Base-by-base conservation (phyloP, 2,113 vertebrate genomes). In the Climacteris rufus region DNA sequence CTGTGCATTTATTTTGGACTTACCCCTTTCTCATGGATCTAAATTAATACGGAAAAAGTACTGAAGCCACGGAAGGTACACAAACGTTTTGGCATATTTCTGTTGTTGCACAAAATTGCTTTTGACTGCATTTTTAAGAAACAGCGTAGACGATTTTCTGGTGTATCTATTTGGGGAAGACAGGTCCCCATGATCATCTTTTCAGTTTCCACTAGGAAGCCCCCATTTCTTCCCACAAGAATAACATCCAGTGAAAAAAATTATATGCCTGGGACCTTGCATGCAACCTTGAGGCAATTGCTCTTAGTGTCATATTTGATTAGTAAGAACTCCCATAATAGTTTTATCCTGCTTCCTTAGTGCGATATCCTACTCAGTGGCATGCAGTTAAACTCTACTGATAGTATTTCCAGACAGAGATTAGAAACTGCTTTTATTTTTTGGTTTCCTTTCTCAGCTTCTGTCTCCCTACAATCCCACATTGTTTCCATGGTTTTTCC, bases 81-180 rank as follows among this genome's bases (percentile, higher is more conserved):
- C 15, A 84, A 63, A 64, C 9, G 13, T 24, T 45, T 59, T 27
- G 4, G 13, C 59, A 4, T 74, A 69, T 63, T 65, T 65, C 35
- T 69, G 9, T 6, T 59, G 44, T 60, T 3, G 0, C 13, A 81
- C 22, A 33, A 18, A 78, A 35, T 30, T 53, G 16, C 5, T 82
- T 83, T 68, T 81, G 24, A 44, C 21, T 47, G 4, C 23, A 60
- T 59, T 63, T 91, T 64, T 39, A 81, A 76, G 22, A 19, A 66
- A 11, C 6, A 4, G 11, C 0, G 24, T 31, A 44, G 30, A 10
- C 1, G 0, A 49, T 68, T 31, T 44, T 30, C 44, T 53, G 23
- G 13, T 23, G 7, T 42, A 31, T 70, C 14, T 35, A 12, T 77
- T 86, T 83, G 21, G 16, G 47, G 42, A 59, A 42, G 21, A 35